A percentile compares a stretch with the other conserved stretches of the same genome.
phyloP scores from a whole-genome alignment of 2,888 invertebrate genomes.

The Hetaerina titia region DNA sequence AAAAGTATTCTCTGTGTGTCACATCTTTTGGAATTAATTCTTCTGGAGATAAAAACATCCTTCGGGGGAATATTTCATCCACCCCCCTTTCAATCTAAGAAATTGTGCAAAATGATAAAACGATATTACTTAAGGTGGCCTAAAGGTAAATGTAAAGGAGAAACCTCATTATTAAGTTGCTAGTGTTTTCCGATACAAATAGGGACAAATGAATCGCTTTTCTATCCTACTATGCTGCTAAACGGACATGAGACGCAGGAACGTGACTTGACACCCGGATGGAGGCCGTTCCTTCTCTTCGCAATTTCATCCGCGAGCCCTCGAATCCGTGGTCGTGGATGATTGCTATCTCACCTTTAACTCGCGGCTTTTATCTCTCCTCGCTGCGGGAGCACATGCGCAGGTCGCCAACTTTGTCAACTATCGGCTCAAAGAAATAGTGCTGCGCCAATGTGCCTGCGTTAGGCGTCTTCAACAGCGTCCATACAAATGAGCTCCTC shows the following conservation, averaged over 20 bases:
- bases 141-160: too few relatives aligned
- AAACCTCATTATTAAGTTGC: neutral
- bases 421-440: neutral
- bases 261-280: conserved; percentile 24
- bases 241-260: neutral
- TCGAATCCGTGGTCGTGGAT: neutral
- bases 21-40: too few relatives aligned
- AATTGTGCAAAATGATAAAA: too few relatives aligned
- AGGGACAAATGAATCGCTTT: neutral
- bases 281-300: neutral
- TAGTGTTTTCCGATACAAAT: neutral
- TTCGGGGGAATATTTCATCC: too few relatives aligned
- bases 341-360: neutral
- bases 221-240: neutral
- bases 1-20: too few relatives aligned
- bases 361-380: conserved; percentile 18
- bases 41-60: too few relatives aligned
- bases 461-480: conserved; percentile 1
- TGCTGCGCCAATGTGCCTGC: neutral
- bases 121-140: too few relatives aligned
- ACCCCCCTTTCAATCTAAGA: too few relatives aligned
- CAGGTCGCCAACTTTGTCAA: conserved; percentile 26
- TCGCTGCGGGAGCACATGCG: neutral
- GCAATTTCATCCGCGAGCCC: neutral
- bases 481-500: conserved; percentile 12